Evolutionary conservation across 2,888 invertebrate genomes (phyloP), one percentile per base, ranked within the genome.

Genomic region (Boloria euphrosyne): DNA sequence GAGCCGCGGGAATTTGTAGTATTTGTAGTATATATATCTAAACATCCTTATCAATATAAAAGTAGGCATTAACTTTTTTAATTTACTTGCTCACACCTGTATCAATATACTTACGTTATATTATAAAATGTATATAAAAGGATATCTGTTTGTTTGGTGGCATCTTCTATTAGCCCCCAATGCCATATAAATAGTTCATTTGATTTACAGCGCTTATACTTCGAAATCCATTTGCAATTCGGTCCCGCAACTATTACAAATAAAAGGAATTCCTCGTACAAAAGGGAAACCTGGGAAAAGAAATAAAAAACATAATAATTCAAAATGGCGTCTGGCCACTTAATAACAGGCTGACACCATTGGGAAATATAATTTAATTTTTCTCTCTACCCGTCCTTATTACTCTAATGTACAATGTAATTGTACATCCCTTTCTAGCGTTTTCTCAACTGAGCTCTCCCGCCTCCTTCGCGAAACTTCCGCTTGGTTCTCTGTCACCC

Each of bases 321-420:
- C 92, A 92, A 92, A 90, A 92, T 92, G 92, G 92, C 92, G 91
- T 87, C 89, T 88, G 90, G 92, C 89, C 89, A 92, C 92, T 92
- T 93, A 93, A 93, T 93, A 92, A 92, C 92, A 90, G 90, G 87
- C 92, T 92, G 92, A 93, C 92, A 93, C 92, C 92, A 90, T 90
- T 89, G 92, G 90, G 92, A 92, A 91, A 92, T 90, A 92, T 92
- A 92, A 92, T 92, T 92, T 92, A 92, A 92, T 92, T 92, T 92
- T 90, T 91, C 90, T 87, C 76, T 81, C 75, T 78, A 70, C 71
- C 83, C 68, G 70, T 84, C 84, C 77, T 77, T 72, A 76, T 89
- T 80, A 70, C 73, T 69, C 82, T 68, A 72, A 62, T 66, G 68
- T 57, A 67, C 70, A 71, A 72, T 69, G 73, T 65, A 74, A 82